Evolutionary conservation across 2,797 vertebrate species (phyloP).

Genomic region (Tapera naevia): DNA sequence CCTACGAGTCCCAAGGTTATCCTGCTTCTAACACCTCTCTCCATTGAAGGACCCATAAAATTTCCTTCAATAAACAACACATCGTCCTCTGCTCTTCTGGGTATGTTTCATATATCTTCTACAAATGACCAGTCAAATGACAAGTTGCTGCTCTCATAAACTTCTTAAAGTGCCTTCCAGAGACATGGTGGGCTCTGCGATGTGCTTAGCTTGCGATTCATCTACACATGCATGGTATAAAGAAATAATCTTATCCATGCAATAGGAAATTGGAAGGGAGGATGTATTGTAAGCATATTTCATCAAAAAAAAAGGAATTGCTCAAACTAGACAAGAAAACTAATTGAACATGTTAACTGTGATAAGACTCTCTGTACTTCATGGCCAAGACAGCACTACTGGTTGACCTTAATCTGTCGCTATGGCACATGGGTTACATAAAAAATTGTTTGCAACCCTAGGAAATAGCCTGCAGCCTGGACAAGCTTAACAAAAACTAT

Average conservation of each 20-base stretch:
- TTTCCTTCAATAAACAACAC: slow-evolving; percentile 9
- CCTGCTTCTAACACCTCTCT: neutral
- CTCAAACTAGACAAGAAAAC: slow-evolving; percentile 40
- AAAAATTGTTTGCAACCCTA: neutral
- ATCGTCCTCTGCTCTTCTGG: neutral
- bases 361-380: neutral
- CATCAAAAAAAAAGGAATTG: neutral
- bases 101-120: slow-evolving; percentile 10
- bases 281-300: neutral
- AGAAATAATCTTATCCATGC: neutral
- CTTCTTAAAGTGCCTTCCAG: slow-evolving; percentile 7
- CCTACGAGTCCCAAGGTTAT: neutral
- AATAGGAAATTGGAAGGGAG: slow-evolving; percentile 6
- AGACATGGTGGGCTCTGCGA: neutral
- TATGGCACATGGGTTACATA: neutral
- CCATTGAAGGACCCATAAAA: neutral
- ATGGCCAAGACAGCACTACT: neutral
- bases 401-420: neutral
- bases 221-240: neutral
- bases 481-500: neutral
- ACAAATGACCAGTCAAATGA: slow-evolving; percentile 19
- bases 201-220: neutral
- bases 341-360: slow-evolving; percentile 40
- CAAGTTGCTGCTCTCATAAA: slow-evolving; percentile 39
- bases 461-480: neutral